These are phyloP conservation scores for Thamnaconus septentrionalis DNA, from an alignment of 2,113 vertebrate species.

Conservation along the genomic window DNA sequence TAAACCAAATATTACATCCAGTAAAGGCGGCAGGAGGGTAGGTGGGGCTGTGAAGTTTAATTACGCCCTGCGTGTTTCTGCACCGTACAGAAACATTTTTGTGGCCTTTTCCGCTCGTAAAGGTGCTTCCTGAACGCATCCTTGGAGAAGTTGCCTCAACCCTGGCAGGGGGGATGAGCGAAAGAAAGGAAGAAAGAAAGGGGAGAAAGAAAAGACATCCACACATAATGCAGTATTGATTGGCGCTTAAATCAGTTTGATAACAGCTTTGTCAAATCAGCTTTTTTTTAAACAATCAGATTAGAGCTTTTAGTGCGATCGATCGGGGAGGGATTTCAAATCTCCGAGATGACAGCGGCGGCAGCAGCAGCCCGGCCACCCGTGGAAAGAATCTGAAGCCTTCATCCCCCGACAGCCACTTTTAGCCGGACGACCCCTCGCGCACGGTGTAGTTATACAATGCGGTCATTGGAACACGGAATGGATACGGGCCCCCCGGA, in stretches of 20 bases:
- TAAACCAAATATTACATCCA: conserved; percentile 6
- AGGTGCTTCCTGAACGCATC: conserved; percentile 42
- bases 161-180: conserved; percentile 40
- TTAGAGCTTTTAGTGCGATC: conserved; percentile 80
- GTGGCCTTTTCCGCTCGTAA: conserved; percentile 27
- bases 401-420: too few species aligned
- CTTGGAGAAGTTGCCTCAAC: conserved; percentile 63
- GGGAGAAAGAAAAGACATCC: conserved; percentile 49
- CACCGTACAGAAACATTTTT: conserved; percentile 5
- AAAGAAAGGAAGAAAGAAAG: conserved; percentile 38
- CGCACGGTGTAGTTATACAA: too few species aligned
- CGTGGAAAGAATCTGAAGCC: conserved; percentile 42
- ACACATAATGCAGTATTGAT: conserved; percentile 75
- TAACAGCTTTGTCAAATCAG: conserved; percentile 83
- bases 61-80: not conserved
- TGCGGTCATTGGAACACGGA: too few species aligned
- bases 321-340: conserved; percentile 69
- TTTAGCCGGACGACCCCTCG: too few species aligned
- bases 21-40: not conserved
- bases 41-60: not conserved
- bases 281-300: conserved; percentile 80
- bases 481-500: too few species aligned
- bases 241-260: conserved; percentile 79
- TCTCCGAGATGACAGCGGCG: conserved; percentile 68
- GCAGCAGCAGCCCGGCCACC: conserved; percentile 49